Percentiles rank a stretch among this genome's conserved stretches.
Conservation (phyloP, 2,113 vertebrate species). For the Mirounga angustirostris region DNA sequence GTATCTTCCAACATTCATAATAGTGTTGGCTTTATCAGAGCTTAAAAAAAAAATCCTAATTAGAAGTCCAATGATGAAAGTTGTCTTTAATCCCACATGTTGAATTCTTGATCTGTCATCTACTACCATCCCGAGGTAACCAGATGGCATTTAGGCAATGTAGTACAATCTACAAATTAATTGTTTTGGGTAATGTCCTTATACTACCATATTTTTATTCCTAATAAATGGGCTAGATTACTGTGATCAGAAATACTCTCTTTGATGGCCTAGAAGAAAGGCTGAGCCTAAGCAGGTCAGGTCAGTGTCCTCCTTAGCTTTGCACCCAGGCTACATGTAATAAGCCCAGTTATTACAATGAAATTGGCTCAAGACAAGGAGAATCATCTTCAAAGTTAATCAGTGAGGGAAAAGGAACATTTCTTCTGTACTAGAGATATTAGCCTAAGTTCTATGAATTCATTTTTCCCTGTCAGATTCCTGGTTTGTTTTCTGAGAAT, state of each 20-base stretch:
- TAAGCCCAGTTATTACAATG: background rate
- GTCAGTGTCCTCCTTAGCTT: accelerated
- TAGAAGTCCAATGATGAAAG: background rate
- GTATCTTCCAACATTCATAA: background rate
- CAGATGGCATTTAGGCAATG: background rate
- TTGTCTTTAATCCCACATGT: background rate
- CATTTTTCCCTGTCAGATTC: background rate
- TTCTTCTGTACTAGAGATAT: background rate
- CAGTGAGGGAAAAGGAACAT: background rate
- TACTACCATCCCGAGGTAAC: background rate
- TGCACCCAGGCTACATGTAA: accelerated
- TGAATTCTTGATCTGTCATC: background rate
- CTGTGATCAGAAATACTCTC: background rate
- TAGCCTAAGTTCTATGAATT: background rate
- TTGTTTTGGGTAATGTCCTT: background rate
- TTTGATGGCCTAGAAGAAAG: background rate
- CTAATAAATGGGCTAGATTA: background rate
- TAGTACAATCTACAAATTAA: background rate
- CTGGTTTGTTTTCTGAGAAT: background rate
- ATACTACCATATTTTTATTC: background rate
- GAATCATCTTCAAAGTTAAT: background rate
- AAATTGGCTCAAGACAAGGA: background rate
- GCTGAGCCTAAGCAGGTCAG: too few relatives aligned
- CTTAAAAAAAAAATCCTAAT: background rate
- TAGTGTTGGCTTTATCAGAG: background rate